Evolutionary conservation across 2,797 vertebrate genomes (phyloP).

Genomic region (Miichthys miiuy): DNA sequence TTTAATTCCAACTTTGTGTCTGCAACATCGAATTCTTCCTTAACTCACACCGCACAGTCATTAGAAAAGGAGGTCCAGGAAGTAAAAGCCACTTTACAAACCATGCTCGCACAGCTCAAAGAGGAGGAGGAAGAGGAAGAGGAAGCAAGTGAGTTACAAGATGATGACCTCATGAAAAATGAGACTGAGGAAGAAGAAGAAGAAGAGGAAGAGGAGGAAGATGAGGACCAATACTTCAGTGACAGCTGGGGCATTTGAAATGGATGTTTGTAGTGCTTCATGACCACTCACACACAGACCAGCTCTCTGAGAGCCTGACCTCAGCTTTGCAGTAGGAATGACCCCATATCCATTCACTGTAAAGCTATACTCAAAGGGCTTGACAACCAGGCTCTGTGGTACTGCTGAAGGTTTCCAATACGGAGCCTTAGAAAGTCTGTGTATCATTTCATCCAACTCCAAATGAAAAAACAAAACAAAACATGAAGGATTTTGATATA

Average conservation of each 20-base stretch:
- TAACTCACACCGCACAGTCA: slow-evolving; percentile 87
- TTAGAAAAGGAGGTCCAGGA: slow-evolving; percentile 91
- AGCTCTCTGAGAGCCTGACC: slow-evolving; percentile 64
- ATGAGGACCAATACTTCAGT: slow-evolving; percentile 86
- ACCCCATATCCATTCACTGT: slow-evolving; percentile 70
- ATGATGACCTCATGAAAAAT: slow-evolving; percentile 68
- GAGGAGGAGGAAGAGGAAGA: slow-evolving; percentile 74
- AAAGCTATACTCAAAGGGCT: slow-evolving; percentile 39
- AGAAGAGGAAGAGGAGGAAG: slow-evolving; percentile 74
- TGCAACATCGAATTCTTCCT: slow-evolving; percentile 75
- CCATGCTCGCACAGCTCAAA: slow-evolving; percentile 88
- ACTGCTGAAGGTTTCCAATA: slow-evolving; percentile 43
- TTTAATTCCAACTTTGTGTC: slow-evolving; percentile 36
- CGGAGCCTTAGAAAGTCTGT: slow-evolving; percentile 30
- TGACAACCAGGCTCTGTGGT: slow-evolving; percentile 49
- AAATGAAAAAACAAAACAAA: slow-evolving; percentile 19
- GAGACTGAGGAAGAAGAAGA: slow-evolving; percentile 67
- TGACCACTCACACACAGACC: slow-evolving; percentile 58
- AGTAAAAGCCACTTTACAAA: slow-evolving; percentile 90
- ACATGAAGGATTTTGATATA: slow-evolving; percentile 28
- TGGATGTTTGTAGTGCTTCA: slow-evolving; percentile 55
- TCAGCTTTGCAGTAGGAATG: slow-evolving; percentile 53
- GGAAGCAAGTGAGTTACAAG: slow-evolving; percentile 56
- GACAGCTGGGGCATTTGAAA: slow-evolving; percentile 90
- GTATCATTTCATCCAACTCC: slow-evolving; percentile 19